A percentile compares a stretch with the other conserved stretches of the same genome.
These are phyloP conservation scores for Oeneis ivallda DNA, from an alignment of 2,888 invertebrate genomes.

Conservation along the genomic window DNA sequence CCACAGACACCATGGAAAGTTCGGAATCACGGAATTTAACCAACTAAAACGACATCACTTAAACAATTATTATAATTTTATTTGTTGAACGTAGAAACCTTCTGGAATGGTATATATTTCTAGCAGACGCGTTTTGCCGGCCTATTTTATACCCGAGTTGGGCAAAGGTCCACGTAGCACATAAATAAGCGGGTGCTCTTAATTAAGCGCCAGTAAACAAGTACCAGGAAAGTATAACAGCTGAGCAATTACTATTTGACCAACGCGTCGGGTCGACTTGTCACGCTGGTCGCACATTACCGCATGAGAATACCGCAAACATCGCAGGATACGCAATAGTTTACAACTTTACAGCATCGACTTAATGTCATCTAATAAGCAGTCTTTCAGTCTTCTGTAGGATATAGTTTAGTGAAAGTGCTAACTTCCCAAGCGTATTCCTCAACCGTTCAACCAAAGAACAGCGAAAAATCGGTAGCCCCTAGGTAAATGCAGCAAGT, in stretches of 20 bases:
- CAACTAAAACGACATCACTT: constrained; percentile 7
- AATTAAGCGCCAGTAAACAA: constrained; percentile 53
- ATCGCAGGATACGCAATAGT: background rate
- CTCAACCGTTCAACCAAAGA: no score
- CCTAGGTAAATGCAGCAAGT: no score
- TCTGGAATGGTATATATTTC: constrained; percentile 39
- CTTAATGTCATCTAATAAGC: background rate
- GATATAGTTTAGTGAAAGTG: no score
- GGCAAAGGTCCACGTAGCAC: constrained; percentile 35
- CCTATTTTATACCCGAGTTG: constrained; percentile 36
- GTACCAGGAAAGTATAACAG: constrained; percentile 57
- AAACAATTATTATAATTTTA: constrained; percentile 5
- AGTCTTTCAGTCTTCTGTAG: no score
- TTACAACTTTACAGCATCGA: no score
- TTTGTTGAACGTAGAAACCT: constrained; percentile 26
- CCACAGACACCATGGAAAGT: no score
- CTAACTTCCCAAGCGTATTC: no score
- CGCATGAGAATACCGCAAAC: background rate
- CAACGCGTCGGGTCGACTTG: constrained; percentile 42
- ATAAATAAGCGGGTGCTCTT: constrained; percentile 44
- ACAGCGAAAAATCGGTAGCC: no score
- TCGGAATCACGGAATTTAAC: background rate
- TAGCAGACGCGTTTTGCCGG: constrained; percentile 43
- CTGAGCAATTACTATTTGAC: constrained; percentile 56
- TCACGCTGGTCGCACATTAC: constrained; percentile 24